Conservation (phyloP, 2,113 vertebrate genomes). For the Notothenia rossii region DNA sequence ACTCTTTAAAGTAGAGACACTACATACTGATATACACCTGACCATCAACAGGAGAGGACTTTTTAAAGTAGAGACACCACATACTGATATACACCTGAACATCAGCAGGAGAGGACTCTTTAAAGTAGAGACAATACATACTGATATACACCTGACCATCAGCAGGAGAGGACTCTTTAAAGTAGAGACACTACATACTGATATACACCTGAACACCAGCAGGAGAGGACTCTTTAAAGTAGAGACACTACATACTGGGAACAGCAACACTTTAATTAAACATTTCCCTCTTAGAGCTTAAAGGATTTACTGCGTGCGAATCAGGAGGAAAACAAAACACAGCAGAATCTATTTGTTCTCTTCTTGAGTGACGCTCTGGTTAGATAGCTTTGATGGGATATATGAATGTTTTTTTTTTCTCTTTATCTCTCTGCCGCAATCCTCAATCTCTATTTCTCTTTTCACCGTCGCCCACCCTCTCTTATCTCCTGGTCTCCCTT, state of each 20-base stretch:
- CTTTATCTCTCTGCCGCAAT: slow-evolving; percentile 7
- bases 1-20: too few relatives aligned
- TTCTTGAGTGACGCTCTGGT: not conserved
- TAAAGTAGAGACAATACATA: too few relatives aligned
- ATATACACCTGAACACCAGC: too few relatives aligned
- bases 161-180: too few relatives aligned
- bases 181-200: too few relatives aligned
- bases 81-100: too few relatives aligned
- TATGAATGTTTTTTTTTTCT: not conserved
- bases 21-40: too few relatives aligned
- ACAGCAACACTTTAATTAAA: not conserved
- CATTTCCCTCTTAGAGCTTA: not conserved
- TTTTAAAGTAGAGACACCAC: too few relatives aligned
- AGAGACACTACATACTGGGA: not conserved
- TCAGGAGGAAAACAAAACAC: slow-evolving; percentile 19
- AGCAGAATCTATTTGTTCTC: slow-evolving; percentile 3
- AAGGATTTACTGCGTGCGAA: slow-evolving; percentile 8
- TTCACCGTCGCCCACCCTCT: slow-evolving; percentile 17
- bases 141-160: too few relatives aligned
- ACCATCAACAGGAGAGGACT: too few relatives aligned
- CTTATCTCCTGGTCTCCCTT: slow-evolving; percentile 33
- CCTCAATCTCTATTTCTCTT: slow-evolving; percentile 3
- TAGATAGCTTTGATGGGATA: slow-evolving; percentile 11
- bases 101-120: too few relatives aligned
- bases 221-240: too few relatives aligned